phyloP scores from a whole-genome alignment of 2,797 vertebrate genomes.

The Scleropages formosus region DNA sequence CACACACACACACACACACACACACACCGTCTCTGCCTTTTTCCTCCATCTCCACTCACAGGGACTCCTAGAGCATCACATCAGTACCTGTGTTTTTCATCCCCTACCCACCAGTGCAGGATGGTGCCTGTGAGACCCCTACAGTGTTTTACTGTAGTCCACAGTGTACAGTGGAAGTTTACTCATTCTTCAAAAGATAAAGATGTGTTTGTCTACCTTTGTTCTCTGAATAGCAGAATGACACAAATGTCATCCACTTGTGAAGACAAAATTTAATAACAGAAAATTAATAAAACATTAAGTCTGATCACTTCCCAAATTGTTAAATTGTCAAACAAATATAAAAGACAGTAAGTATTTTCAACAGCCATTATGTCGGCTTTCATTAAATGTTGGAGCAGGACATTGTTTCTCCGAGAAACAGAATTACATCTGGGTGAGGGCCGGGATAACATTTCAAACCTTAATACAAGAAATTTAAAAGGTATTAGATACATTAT shows the following conservation, averaged over 20 bases:
- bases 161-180: not conserved
- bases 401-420: too few species aligned
- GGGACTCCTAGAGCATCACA: not conserved
- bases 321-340: not conserved
- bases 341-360: too few species aligned
- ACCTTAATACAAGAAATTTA: too few species aligned
- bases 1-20: slow-evolving; percentile 8
- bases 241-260: not conserved
- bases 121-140: not conserved
- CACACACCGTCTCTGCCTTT: not conserved
- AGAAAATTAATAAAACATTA: too few species aligned
- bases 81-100: not conserved
- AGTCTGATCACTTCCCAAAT: not conserved
- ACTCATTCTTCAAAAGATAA: not conserved
- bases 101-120: too few species aligned
- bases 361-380: too few species aligned
- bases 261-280: too few species aligned
- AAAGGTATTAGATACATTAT: too few species aligned
- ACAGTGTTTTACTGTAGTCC: not conserved
- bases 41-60: not conserved
- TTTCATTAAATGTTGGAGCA: too few species aligned
- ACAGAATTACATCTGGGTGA: too few species aligned
- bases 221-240: not conserved
- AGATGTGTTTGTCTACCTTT: not conserved
- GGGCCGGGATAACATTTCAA: too few species aligned